Base-by-base conservation (phyloP, 2,113 vertebrate species). In the Halcyon senegalensis region DNA sequence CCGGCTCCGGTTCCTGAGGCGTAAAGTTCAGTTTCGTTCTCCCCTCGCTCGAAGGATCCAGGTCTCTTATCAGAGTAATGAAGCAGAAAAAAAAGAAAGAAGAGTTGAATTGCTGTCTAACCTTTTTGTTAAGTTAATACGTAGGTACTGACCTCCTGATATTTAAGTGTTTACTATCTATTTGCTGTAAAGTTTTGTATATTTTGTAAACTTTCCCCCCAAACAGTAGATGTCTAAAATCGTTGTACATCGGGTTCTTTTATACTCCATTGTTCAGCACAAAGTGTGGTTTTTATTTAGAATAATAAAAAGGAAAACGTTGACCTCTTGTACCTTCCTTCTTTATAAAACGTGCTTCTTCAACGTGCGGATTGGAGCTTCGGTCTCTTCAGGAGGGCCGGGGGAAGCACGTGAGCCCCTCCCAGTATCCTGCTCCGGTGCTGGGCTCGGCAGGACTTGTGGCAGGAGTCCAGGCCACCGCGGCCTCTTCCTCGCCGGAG, bases 231-330 rank as follows among this genome's bases (percentile, higher is more conserved):
- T 97, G 97, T 98, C 97, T 97, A 97, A 97, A 97, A 97, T 98
- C 64, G 94, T 97, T 98, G 97, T 98, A 98, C 98, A 98, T 98
- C 96, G 95, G 97, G 97, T 98, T 98, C 97, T 98, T 98, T 98
- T 98, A 95, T 98, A 98, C 98, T 98, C 98, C 98, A 98, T 98
- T 96, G 97, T 97, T 97, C 96, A 66, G 97, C 98, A 98, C 98
- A 98, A 98, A 98, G 97, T 98, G 98, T 98, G 98, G 68, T 98
- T 98, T 98, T 98, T 98, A 98, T 98, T 98, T 98, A 98, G 98
- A 98, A 98, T 98, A 98, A 98, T 98, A 98, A 98, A 98, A 98
- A 28, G 87, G 88, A 97, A 98, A 97, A 97, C 3, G 31, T n/a
- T 19, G 63, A 51, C 33, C 20, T 33, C 91, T 33, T 4, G 79